Evolutionary conservation across 2,797 vertebrate genomes (phyloP).

Genomic region (Moxostoma hubbsi): DNA sequence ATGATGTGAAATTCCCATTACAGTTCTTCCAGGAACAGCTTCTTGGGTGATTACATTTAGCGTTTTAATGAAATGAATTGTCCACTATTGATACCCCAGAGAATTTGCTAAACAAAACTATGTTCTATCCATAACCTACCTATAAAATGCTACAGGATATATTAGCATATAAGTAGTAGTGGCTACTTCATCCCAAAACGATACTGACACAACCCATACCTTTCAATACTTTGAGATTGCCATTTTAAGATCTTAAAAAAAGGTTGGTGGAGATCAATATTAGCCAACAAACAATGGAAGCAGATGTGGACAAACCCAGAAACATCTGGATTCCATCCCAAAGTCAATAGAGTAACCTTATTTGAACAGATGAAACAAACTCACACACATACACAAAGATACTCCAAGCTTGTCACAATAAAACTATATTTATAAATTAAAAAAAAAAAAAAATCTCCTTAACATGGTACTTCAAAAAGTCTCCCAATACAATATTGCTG

Average conservation of each 20-base stretch:
- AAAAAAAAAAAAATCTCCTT: slow-evolving; percentile 74
- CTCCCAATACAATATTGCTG: slow-evolving; percentile 73
- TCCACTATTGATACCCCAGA: no score
- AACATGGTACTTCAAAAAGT: slow-evolving; percentile 79
- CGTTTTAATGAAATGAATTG: no score
- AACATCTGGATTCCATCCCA: slow-evolving; percentile 42
- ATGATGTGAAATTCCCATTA: no score
- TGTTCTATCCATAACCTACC: no score
- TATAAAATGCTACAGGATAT: background rate
- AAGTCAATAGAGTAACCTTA: slow-evolving; percentile 25
- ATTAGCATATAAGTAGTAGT: background rate
- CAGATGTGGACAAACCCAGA: slow-evolving; percentile 28
- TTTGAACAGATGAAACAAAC: slow-evolving; percentile 32
- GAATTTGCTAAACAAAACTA: no score
- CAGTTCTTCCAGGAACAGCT: no score
- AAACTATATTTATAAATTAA: slow-evolving; percentile 89
- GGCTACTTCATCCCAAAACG: background rate
- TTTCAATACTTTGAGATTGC: background rate
- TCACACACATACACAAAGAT: slow-evolving; percentile 30
- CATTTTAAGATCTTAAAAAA: background rate
- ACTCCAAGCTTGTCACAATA: slow-evolving; percentile 74
- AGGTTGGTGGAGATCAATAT: background rate
- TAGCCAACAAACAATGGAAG: slow-evolving; percentile 4
- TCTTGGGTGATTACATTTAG: no score
- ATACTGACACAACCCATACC: background rate